Percentiles rank a stretch among this genome's conserved stretches.
These are phyloP conservation scores for Austrofundulus limnaeus DNA, from an alignment of 2,113 vertebrate species.

Conservation along the genomic window DNA sequence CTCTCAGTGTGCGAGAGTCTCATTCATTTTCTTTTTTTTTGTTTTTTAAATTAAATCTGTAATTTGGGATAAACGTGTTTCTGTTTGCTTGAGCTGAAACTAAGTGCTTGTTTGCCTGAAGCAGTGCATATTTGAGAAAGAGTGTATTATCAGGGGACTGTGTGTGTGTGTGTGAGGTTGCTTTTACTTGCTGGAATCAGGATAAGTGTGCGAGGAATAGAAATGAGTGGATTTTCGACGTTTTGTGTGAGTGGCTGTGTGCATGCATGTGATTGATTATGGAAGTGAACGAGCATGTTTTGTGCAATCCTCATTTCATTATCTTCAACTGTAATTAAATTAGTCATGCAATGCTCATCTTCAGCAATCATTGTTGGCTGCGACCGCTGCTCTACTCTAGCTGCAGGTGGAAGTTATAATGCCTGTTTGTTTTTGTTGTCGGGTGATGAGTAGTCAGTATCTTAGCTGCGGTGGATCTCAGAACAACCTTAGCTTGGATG, in stretches of 20 bases:
- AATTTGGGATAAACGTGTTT: constrained; percentile 17
- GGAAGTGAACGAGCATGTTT: constrained; percentile 16
- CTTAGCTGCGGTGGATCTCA: no score
- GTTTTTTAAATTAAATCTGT: not conserved
- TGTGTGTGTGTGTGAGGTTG: constrained; percentile 1
- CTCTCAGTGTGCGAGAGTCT: not conserved
- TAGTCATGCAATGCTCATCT: constrained; percentile 18
- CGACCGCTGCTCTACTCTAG: not conserved
- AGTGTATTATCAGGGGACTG: not conserved
- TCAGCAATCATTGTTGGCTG: not conserved
- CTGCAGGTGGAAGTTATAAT: not conserved
- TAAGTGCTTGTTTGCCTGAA: not conserved
- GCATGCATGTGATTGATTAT: constrained; percentile 11
- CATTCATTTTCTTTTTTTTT: not conserved
- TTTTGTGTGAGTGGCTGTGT: not conserved
- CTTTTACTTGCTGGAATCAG: constrained; percentile 5
- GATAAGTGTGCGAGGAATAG: constrained; percentile 1
- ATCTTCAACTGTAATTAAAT: constrained; percentile 44
- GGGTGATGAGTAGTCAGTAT: not conserved
- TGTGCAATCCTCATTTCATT: constrained; percentile 54
- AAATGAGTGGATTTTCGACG: not conserved
- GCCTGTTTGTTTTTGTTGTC: not conserved
- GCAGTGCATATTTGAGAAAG: constrained; percentile 1
- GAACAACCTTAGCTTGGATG: no score
- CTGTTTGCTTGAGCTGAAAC: constrained; percentile 4